phyloP scores from a whole-genome alignment of 1,140 invertebrate species.

The Temnothorax longispinosus region DNA sequence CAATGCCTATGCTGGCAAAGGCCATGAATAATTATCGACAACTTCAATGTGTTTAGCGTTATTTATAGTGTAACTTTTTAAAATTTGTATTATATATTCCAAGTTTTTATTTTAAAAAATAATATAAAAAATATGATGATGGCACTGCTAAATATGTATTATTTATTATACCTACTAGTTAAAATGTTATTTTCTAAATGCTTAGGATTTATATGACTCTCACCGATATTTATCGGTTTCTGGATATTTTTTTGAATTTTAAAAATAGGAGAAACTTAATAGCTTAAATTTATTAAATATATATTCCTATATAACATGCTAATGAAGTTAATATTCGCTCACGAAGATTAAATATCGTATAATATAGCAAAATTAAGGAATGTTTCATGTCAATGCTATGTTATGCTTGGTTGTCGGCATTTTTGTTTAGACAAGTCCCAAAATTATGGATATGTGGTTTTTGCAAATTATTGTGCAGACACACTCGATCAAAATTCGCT shows the following conservation, averaged over 20 bases:
- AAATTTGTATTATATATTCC: not conserved
- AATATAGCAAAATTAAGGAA: not conserved
- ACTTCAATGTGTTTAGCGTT: not conserved
- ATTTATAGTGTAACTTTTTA: not conserved
- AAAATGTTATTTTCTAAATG: not conserved
- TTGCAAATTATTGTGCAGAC: not conserved
- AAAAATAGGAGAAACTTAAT: not conserved
- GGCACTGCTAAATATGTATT: not conserved
- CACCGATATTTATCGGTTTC: not conserved
- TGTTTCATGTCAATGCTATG: not conserved
- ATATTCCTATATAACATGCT: not conserved
- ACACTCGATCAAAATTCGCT: conserved; percentile 18
- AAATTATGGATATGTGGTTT: not conserved
- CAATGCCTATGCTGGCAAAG: too few relatives aligned
- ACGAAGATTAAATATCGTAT: not conserved
- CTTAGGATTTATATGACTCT: not conserved
- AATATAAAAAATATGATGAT: too few relatives aligned
- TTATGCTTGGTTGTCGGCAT: not conserved
- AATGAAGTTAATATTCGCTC: conserved; percentile 7
- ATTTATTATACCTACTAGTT: not conserved
- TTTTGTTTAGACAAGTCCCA: not conserved
- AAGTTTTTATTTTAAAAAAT: too few relatives aligned
- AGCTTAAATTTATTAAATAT: not conserved
- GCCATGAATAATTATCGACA: not conserved
- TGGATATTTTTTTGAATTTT: not conserved